phyloP scores from a whole-genome alignment of 2,888 invertebrate species.

The Melieria picta region DNA sequence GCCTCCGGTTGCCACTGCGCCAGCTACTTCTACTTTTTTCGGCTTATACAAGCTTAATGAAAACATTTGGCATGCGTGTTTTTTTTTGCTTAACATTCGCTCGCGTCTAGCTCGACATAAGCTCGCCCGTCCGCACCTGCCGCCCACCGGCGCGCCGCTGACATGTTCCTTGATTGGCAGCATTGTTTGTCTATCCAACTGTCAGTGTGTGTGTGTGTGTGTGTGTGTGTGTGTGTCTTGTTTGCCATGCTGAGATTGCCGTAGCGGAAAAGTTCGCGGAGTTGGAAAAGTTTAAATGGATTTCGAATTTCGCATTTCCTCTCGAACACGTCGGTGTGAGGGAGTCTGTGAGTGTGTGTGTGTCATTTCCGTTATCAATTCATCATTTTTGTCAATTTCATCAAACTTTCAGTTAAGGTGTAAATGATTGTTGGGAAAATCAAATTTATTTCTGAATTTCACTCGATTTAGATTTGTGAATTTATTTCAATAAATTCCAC shows the following conservation, averaged over 20 bases:
- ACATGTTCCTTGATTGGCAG: constrained; percentile 6
- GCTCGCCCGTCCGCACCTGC: not conserved
- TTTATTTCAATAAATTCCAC: no score
- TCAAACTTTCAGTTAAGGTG: no score
- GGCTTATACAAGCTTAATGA: not conserved
- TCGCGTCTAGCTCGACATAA: not conserved
- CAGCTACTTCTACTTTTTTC: not conserved
- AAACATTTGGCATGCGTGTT: not conserved
- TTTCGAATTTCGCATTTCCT: not conserved
- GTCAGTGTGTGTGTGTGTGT: no score
- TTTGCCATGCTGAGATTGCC: not conserved
- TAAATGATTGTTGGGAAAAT: no score
- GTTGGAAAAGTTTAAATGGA: constrained; percentile 16
- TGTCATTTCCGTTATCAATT: not conserved
- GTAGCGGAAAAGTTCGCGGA: not conserved
- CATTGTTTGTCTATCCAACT: not conserved
- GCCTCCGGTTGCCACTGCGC: not conserved
- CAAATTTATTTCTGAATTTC: no score
- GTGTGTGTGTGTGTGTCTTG: not conserved
- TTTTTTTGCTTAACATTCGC: not conserved
- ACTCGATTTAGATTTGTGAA: no score
- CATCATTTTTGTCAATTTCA: not conserved
- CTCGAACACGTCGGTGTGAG: not conserved
- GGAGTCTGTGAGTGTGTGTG: not conserved
- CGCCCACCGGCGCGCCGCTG: not conserved